Evolutionary conservation across 2,113 vertebrate species (phyloP), one percentile per base, ranked within the genome.

Genomic region (Cairina moschata): DNA sequence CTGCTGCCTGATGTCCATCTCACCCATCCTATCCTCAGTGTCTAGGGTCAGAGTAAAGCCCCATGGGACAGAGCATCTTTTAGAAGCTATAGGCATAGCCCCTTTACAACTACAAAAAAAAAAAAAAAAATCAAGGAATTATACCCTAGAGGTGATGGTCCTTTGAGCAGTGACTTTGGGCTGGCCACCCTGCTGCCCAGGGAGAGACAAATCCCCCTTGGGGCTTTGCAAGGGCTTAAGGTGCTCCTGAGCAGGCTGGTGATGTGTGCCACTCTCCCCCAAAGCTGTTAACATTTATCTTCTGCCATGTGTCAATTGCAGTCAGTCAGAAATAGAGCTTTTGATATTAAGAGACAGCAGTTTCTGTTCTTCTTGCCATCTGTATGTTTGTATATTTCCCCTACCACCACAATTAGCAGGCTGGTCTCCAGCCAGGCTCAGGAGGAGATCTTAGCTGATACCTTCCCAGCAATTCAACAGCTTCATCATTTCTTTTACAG

Each of bases 401-500:
- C 42, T 84, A 81, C 29, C 73, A 89, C 71, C 63, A 23, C 69
- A 76, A 78, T 54, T 89, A 89, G 86, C 82, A 80, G 82, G 42
- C 80, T 91, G 91, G 89, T 91, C 76, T 77, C 73, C 73, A 88
- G 92, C 80, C 83, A 96, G 93, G 74, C 94, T 93, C 83, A 58
- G 91, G 82, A 86, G 59, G 86, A 84, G 58, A 46, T 82, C 68
- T 68, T 85, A 62, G 59, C 22, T 87, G 59, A 93, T 1, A 0
- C 66, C 86, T 91, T 83, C 62, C 31, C 66, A 62, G 90, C 81
- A 28, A 50, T 87, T 10, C 65, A 91, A 77, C 62, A 87, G 77
- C 83, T 86, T 88, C 65, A 54, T 88, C 2, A 0, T 54, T 91
- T 92, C 59, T 89, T 87, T 91, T 21, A 85, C 11, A 28, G 86